These are phyloP conservation scores for Lepidurus couesii DNA, from an alignment of 1,140 invertebrate species.

Conservation along the genomic window DNA sequence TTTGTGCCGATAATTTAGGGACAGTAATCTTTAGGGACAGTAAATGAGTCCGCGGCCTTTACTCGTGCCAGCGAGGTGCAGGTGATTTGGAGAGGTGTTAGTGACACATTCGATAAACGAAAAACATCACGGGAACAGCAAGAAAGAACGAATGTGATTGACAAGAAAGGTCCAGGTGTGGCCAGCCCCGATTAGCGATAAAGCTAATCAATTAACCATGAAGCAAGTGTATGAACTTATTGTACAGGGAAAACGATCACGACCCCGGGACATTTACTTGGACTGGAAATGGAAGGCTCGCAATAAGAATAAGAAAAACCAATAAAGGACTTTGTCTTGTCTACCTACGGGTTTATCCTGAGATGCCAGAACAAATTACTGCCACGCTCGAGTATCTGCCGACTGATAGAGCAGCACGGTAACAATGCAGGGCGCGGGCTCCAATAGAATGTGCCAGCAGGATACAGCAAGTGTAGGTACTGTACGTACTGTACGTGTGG, in stretches of 20 bases:
- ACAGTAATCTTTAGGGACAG: not conserved
- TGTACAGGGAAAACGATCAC: not conserved
- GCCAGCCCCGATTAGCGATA: not conserved
- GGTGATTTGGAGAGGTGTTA: not conserved
- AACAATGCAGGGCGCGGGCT: not conserved
- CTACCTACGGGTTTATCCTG: not conserved
- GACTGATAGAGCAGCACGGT: not conserved
- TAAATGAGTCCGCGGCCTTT: constrained; percentile 15
- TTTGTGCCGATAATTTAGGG: not conserved
- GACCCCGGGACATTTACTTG: not conserved
- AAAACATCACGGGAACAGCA: not conserved
- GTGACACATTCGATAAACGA: not conserved
- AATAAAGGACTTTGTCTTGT: not conserved
- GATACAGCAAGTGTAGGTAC: not conserved
- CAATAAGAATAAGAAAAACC: not conserved
- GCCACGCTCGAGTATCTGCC: not conserved
- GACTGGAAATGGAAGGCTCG: not conserved
- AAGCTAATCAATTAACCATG: constrained; percentile 22
- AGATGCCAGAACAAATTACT: not conserved
- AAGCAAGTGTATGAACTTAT: not conserved
- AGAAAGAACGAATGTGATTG: not conserved
- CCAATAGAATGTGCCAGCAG: not conserved
- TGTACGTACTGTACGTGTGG: no score
- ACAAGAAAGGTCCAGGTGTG: constrained; percentile 13
- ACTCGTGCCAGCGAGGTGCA: not conserved